A percentile compares a stretch with the other conserved stretches of the same genome.
phyloP scores from a whole-genome alignment of 2,797 vertebrate genomes.

The Chlorospingus flavigularis region DNA sequence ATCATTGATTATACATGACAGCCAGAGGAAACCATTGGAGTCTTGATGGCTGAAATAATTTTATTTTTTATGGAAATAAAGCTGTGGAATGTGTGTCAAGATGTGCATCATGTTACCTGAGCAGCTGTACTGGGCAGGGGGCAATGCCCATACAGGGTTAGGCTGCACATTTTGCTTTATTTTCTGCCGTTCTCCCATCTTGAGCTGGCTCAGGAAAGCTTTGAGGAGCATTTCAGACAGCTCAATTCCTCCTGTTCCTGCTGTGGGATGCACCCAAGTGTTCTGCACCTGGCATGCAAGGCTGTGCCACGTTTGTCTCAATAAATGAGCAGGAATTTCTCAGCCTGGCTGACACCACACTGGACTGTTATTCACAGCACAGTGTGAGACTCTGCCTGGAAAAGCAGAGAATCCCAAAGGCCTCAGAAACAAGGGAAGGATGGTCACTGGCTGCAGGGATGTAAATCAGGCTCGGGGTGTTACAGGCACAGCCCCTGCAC shows the following conservation, averaged over 20 bases:
- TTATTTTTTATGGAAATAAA: neutral
- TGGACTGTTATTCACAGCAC: neutral
- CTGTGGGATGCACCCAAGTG: rapidly evolving
- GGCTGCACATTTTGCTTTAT: neutral
- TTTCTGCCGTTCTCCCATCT: neutral
- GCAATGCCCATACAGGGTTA: neutral
- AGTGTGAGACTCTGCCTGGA: neutral
- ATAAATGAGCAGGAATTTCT: neutral
- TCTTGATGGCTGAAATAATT: neutral
- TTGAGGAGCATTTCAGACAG: neutral
- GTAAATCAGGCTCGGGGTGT: neutral
- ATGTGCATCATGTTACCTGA: rapidly evolving
- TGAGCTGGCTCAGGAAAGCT: neutral
- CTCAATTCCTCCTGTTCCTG: neutral
- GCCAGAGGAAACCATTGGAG: neutral
- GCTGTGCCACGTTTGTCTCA: neutral
- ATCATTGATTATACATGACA: neutral
- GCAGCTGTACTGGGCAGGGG: neutral
- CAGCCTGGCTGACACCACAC: neutral
- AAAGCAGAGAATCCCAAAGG: neutral
- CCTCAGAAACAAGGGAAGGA: neutral
- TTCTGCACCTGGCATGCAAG: neutral
- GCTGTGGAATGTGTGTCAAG: neutral
- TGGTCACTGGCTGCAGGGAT: neutral
- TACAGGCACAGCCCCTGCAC: neutral